Evolutionary conservation across 2,888 invertebrate species (phyloP), one percentile per base, ranked within the genome.

Genomic region (Dryocosmus kuriphilus): DNA sequence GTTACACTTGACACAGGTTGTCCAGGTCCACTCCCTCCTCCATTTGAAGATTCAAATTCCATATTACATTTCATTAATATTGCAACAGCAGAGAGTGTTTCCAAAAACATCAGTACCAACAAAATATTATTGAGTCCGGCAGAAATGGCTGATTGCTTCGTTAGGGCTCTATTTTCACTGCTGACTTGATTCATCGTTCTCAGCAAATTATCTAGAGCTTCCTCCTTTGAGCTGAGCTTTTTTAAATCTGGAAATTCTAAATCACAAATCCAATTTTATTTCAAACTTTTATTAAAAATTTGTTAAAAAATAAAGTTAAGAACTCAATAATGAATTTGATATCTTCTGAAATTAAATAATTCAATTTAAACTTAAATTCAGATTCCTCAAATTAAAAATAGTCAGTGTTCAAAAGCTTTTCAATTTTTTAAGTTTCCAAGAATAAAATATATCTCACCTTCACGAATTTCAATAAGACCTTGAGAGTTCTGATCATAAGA

Each of bases 51-150:
- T 5, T 27, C 5, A 22, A 30, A 22, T 11, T 19, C 4, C 27
- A 71, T 71, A n/a, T 71, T 71, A 19, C 30, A 32, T 14, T 30
- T 51, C n/a, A 71, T 51, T 32, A 71, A 51, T n/a, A 51, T 30
- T 1, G 51, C 32, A n/a, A 71, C 51, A 51, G 71, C 71, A 51
- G 71, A 51, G 32, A 71, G 71, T 6, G 71, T 55, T n/a, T 71
- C 71, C 9, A 71, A n/a, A 51, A 71, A 71, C 71, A 71, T 71
- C n/a, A 71, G 9, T 30, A n/a, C 30, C 32, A 71, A 55, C 51
- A 71, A 55, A 51, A 71, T 51, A 32, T 71, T 71, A 3, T 46
- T 71, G 0, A 71, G 51, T 51, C 71, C 71, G 11, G 32, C 19
- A 30, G 27, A 32, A 51, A 71, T 51, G 11, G n/a, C 24, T 22